A percentile compares a stretch with the other conserved stretches of the same genome.
Evolutionary conservation across 2,797 vertebrate species (phyloP).

Genomic region (Rallus crepitans): DNA sequence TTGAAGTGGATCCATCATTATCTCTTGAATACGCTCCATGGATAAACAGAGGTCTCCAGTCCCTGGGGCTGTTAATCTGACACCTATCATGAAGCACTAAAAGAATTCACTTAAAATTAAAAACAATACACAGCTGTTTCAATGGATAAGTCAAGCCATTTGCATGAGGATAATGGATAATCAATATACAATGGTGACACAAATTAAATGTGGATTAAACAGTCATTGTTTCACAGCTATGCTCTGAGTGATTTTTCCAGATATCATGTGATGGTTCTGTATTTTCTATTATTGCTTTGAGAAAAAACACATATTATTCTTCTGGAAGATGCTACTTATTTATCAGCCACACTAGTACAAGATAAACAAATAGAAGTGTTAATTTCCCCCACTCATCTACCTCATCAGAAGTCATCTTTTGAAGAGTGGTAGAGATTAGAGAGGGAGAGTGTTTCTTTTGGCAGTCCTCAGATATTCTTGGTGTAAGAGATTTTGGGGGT

Average conservation of each 20-base stretch:
- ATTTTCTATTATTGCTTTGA: background rate
- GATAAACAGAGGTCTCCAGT: constrained; percentile 58
- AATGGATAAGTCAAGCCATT: constrained; percentile 64
- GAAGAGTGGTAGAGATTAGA: background rate
- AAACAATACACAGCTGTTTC: constrained; percentile 68
- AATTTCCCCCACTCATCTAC: background rate
- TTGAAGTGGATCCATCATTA: constrained; percentile 52
- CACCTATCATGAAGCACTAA: constrained; percentile 62
- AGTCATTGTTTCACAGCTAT: constrained; percentile 49
- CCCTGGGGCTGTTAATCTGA: constrained; percentile 63
- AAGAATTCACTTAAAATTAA: constrained; percentile 71
- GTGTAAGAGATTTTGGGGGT: background rate
- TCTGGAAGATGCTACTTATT: background rate
- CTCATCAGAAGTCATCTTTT: background rate
- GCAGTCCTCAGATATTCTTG: background rate
- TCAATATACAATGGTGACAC: constrained; percentile 61
- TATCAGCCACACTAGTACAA: background rate
- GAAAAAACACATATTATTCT: constrained; percentile 9
- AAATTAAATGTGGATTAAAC: constrained; percentile 68
- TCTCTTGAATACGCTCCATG: background rate
- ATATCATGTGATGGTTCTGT: background rate
- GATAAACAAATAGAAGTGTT: constrained; percentile 18
- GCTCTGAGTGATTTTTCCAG: constrained; percentile 27
- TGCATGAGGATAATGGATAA: constrained; percentile 70
- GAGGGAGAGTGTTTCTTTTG: background rate